Base-by-base conservation (phyloP, 2,797 vertebrate species). In the Cynopterus sphinx region DNA sequence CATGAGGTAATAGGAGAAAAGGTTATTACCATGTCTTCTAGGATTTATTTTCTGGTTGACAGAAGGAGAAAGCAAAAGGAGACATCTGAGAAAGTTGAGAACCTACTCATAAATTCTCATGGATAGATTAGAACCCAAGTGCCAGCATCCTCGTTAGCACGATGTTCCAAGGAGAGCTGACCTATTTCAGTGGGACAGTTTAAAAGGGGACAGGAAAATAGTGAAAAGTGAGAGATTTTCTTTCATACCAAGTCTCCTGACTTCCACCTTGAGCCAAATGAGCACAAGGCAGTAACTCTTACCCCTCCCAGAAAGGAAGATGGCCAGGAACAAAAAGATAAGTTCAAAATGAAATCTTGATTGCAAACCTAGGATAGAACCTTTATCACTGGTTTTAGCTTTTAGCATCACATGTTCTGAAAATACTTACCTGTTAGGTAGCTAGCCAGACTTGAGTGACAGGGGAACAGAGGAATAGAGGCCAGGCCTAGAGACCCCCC, bases 31-130 rank as follows among this genome's bases (percentile, higher is more conserved):
- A 12, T 17, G 15, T 94, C 55, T 82, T 19, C 26, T 51, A 43
- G 9, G 36, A 82, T 87, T 63, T 95, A 49, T 97, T 84, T 16
- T 81, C 36, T 70, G 63, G 39, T 75, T 91, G 43, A 82, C 55
- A 65, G 91, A 57, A 93, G 22, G 16, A 77, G 41, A 3, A 51
- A 59, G 17, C 31, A 57, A 36, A 89, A 73, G 51, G 83, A 78
- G 78, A 68, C 49, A 53, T 57, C 5, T 33, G 65, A 77, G 53
- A 84, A 59, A 79, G 59, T 49, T 79, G 21, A 39, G 24, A 82
- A 65, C 43, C 19, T 31, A 33, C 57, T 90, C 31, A 39, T 24
- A 39, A 85, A 81, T 51, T 84, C 39, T 12, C 36, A 73, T 31
- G 9, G n/a, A 74, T 26, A 63, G 39, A 33, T 51, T 28, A 49